These are phyloP conservation scores for Borostomias antarcticus DNA, from an alignment of 2,797 vertebrate genomes.

Conservation along the genomic window DNA sequence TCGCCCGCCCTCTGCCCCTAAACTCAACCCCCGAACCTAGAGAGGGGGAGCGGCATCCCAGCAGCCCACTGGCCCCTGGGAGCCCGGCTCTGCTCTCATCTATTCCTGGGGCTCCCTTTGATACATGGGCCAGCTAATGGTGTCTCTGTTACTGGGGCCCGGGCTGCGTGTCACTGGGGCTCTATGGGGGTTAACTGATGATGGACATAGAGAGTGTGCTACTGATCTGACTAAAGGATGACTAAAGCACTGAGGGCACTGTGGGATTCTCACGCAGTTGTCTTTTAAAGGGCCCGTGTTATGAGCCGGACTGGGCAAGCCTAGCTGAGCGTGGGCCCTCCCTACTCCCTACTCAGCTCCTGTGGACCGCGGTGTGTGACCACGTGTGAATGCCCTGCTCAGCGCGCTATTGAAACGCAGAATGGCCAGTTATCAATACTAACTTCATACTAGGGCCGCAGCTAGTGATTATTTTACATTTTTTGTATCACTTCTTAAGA, in stretches of 20 bases:
- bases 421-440: too few relatives aligned
- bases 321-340: too few relatives aligned
- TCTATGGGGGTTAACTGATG: constrained; percentile 3
- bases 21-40: constrained; percentile 22
- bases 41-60: constrained; percentile 4
- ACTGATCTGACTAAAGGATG: not conserved
- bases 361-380: too few relatives aligned
- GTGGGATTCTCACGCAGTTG: constrained; percentile 35
- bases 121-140: constrained; percentile 17
- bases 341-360: too few relatives aligned
- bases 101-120: constrained; percentile 32
- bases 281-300: constrained; percentile 43
- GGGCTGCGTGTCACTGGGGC: constrained; percentile 1
- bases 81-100: constrained; percentile 11
- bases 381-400: too few relatives aligned
- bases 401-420: too few relatives aligned
- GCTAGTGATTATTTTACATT: too few relatives aligned
- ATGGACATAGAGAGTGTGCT: not conserved
- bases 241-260: constrained; percentile 13
- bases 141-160: constrained; percentile 13
- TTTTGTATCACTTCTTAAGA: too few relatives aligned
- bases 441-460: too few relatives aligned
- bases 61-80: constrained; percentile 19
- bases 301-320: too few relatives aligned
- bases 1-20: constrained; percentile 9